Evolutionary conservation across 2,113 vertebrate species (phyloP).

Genomic region (Mionectes macconnelli): DNA sequence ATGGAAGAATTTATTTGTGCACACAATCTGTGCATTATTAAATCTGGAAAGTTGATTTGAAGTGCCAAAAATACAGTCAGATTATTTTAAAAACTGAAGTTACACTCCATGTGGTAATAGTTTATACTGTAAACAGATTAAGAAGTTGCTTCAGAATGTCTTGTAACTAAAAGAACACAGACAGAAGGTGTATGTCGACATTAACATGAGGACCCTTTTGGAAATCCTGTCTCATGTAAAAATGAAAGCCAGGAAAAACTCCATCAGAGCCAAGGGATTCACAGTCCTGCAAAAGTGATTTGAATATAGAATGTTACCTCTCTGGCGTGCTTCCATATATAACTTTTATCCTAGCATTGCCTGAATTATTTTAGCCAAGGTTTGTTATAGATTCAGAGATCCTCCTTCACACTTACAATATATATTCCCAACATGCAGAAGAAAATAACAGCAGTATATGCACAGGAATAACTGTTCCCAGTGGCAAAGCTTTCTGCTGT

Average conservation of each 20-base stretch:
- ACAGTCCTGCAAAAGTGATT: not conserved
- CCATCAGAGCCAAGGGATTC: not conserved
- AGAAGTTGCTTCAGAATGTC: not conserved
- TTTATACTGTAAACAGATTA: not conserved
- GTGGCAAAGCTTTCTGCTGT: not conserved
- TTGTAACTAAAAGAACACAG: not conserved
- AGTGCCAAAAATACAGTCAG: not conserved
- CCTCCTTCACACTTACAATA: not conserved
- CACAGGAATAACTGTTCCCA: not conserved
- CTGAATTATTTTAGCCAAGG: not conserved
- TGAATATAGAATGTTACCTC: not conserved
- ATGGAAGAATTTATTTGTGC: not conserved
- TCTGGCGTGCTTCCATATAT: not conserved
- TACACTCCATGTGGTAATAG: not conserved
- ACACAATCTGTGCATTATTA: not conserved
- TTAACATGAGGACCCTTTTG: not conserved
- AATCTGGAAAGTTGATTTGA: not conserved
- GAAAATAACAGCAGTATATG: not conserved
- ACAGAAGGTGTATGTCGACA: not conserved
- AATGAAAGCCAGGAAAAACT: not conserved
- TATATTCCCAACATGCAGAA: not conserved
- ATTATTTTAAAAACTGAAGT: not conserved
- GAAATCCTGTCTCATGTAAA: not conserved
- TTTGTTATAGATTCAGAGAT: not conserved
- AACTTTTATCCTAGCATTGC: not conserved